These are phyloP conservation scores for Psilopogon haemacephalus DNA, from an alignment of 2,113 vertebrate genomes.

Conservation along the genomic window DNA sequence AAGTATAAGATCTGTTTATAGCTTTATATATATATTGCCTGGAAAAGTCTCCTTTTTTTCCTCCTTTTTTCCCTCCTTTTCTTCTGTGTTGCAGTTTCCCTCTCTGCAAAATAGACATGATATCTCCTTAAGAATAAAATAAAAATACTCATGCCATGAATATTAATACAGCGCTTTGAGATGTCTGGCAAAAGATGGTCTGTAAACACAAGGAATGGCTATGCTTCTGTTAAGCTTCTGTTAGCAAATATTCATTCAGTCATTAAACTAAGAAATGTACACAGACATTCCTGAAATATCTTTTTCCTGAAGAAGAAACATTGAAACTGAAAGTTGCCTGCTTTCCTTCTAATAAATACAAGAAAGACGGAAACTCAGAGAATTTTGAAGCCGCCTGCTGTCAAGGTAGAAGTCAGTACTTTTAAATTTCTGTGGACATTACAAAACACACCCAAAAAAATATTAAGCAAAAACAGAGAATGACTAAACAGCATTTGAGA, in stretches of 20 bases:
- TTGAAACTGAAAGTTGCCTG: neutral
- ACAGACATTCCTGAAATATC: neutral
- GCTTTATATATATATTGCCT: neutral
- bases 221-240: neutral
- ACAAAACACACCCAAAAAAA: neutral
- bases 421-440: neutral
- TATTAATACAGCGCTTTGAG: slow-evolving; percentile 18
- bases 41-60: neutral
- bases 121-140: neutral
- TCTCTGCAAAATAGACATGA: neutral
- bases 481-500: neutral
- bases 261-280: neutral
- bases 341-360: neutral
- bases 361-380: neutral
- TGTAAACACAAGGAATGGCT: neutral
- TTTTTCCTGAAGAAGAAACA: neutral
- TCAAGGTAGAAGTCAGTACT: neutral
- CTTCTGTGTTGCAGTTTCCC: neutral
- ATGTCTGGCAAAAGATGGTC: neutral
- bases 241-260: neutral
- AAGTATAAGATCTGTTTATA: neutral
- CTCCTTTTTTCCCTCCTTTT: neutral
- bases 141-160: neutral
- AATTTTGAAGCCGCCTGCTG: neutral
- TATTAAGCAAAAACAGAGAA: neutral